Evolutionary conservation across 2,888 invertebrate species (phyloP).

Genomic region (Apamea epomidion): DNA sequence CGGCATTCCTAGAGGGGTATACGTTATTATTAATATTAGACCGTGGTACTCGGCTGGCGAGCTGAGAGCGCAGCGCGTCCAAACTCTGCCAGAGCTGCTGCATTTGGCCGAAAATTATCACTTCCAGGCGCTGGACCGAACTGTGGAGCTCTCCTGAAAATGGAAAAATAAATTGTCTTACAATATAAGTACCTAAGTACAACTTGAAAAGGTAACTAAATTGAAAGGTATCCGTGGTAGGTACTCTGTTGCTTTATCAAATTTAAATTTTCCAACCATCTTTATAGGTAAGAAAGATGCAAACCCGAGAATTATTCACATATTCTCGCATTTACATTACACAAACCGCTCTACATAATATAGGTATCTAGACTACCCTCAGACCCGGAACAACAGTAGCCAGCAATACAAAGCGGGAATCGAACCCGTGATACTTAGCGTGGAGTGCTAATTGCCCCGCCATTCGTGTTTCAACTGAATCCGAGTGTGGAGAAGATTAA

Average conservation of each 20-base stretch:
- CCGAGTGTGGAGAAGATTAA: not conserved
- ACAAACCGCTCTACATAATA: no score
- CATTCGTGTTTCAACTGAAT: not conserved
- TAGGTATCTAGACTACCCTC: no score
- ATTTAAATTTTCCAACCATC: no score
- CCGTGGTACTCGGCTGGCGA: slow-evolving; percentile 69
- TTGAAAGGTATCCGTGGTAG: not conserved
- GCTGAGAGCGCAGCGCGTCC: slow-evolving; percentile 82
- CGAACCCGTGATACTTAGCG: not conserved
- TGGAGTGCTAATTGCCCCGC: not conserved
- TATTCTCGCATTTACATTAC: no score
- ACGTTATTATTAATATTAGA: slow-evolving; percentile 27
- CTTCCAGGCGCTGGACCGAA: slow-evolving; percentile 84
- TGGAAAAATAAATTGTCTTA: not conserved
- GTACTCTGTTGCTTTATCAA: no score
- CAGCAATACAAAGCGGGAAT: not conserved
- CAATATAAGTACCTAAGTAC: not conserved
- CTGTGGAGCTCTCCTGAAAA: slow-evolving; percentile 85
- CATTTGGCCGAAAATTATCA: slow-evolving; percentile 88
- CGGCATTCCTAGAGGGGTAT: slow-evolving; percentile 80
- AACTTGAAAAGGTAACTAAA: not conserved
- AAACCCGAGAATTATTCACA: no score
- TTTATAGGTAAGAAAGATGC: no score
- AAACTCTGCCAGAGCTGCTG: slow-evolving; percentile 88
- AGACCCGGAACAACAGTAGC: no score